Conservation (phyloP, 1,140 invertebrate species). For the Belonocnema kinseyi region DNA sequence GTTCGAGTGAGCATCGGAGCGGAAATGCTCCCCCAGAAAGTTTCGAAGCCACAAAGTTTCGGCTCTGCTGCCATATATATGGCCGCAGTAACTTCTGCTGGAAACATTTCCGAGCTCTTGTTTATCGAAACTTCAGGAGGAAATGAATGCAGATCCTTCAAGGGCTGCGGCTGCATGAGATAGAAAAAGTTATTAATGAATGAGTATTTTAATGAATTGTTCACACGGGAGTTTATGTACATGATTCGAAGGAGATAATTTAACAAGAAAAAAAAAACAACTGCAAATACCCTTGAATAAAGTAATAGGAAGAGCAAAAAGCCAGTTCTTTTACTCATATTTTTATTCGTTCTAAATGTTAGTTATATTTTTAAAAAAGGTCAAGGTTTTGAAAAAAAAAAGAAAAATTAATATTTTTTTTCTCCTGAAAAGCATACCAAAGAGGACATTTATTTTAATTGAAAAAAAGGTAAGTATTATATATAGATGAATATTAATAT, state of each 20-base stretch:
- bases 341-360: background rate
- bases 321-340: background rate
- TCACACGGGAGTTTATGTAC: slow-evolving; percentile 28
- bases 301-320: background rate
- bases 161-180: slow-evolving; percentile 18
- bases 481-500: too few species aligned
- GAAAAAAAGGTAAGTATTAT: too few species aligned
- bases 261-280: slow-evolving; percentile 7
- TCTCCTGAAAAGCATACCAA: too few species aligned
- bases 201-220: slow-evolving; percentile 28
- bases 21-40: slow-evolving; percentile 10
- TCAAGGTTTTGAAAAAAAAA: too few species aligned
- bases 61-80: slow-evolving; percentile 17
- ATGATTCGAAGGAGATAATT: slow-evolving; percentile 20
- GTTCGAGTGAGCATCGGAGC: slow-evolving; percentile 7
- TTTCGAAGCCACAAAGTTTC: slow-evolving; percentile 26
- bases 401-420: too few species aligned
- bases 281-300: background rate
- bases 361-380: too few species aligned
- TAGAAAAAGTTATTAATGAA: slow-evolving; percentile 32
- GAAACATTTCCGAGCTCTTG: slow-evolving; percentile 18
- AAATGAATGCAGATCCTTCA: slow-evolving; percentile 28
- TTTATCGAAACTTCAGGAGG: slow-evolving; percentile 21
- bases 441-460: too few species aligned
- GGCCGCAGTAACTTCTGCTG: slow-evolving; percentile 12